Base-by-base conservation (phyloP, 2,797 vertebrate species). In the Delichon dasypus region DNA sequence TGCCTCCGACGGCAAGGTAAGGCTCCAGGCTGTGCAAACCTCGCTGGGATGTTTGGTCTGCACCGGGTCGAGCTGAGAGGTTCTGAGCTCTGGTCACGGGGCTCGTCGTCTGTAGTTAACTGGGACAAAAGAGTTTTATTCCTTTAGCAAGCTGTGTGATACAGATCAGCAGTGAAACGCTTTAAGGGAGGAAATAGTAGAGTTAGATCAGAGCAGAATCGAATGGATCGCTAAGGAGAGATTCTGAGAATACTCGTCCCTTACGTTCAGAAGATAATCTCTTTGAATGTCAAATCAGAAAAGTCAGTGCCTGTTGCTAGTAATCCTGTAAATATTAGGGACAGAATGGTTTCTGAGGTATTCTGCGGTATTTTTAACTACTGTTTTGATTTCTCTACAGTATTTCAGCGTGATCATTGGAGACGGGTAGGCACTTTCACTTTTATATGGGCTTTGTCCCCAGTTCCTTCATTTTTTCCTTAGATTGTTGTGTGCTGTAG, bases 1-100 rank as follows among this genome's bases (percentile, higher is more conserved):
- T 3, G 99, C 99, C 1, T 99, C 99, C 0, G 99, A 99, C 2
- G 98, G 98, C 97, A 99, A 99, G 99, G 99, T 99, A 94, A 94
- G 82, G 98, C 60, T 60, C 54, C 22, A 2, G 57, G 77, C 47
- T 30, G 2, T 1, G 34, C 58, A 3, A 2, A 3, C 42, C 57
- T 10, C 4, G 2, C 30, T 1, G 11, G 15, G 55, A 0, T 30
- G 0, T 29, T 54, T 19, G 38, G 48, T 40, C 40, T 53, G 73
- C 23, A 3, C 25, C 17, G 9, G 44, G 44, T 44, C 7, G 42
- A 44, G 4, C 11, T 1, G 44, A 48, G 64, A 57, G 1, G 5
- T 47, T 70, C 62, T 42, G 62, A 75, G 5, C 70, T 40, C 65
- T 7, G 32, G 9, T 70, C 14, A 0, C 25, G 7, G 4, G 2